Evolutionary conservation across 2,888 invertebrate species (phyloP), one percentile per base, ranked within the genome.

Genomic region (Torymus texanus): DNA sequence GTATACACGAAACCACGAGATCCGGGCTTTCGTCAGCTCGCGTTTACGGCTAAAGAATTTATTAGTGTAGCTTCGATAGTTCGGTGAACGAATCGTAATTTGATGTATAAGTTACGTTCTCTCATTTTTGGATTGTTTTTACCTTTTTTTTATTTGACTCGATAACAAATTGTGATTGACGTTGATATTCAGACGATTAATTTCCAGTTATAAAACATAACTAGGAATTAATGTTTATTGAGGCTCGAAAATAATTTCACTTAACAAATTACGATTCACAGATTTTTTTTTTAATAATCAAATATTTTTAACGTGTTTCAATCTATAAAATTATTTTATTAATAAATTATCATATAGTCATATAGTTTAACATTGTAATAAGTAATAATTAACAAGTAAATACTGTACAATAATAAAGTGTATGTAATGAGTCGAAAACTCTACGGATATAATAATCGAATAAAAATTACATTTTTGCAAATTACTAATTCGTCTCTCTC

Each of bases 401-500:
- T 71, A 74, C 59, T 66, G 61, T 67, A 72, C 58, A 75, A 66
- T 56, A 75, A 75, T 71, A 79, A 75, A 75, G 70, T 21, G 41
- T 53, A 74, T 79, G 53, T 21, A 51, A 55, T 59, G 51, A 70
- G 55, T 71, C 62, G 55, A 65, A 59, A 58, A 72, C 16, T 18
- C 58, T 67, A 72, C 18, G 53, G 3, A 21, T 41, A 41, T 41
- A 41, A 41, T 59, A 71, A 12, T 71, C n/a, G 59, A 76, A 74
- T 75, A 61, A 51, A 77, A 77, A 58, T 16, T 59, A 71, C 63
- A 70, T 68, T 11, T 13, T 66, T 50, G 21, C 12, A 21, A 65
- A 50, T 65, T 56, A 14, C 62, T 24, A 55, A 53, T 18, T 50
- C 50, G 24, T 18, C 13, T 53, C 18, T 62, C 24, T 21, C 13